Percentiles rank a stretch among this genome's conserved stretches.
phyloP scores from a whole-genome alignment of 2,888 invertebrate genomes.

The Pyrocoelia pectoralis region DNA sequence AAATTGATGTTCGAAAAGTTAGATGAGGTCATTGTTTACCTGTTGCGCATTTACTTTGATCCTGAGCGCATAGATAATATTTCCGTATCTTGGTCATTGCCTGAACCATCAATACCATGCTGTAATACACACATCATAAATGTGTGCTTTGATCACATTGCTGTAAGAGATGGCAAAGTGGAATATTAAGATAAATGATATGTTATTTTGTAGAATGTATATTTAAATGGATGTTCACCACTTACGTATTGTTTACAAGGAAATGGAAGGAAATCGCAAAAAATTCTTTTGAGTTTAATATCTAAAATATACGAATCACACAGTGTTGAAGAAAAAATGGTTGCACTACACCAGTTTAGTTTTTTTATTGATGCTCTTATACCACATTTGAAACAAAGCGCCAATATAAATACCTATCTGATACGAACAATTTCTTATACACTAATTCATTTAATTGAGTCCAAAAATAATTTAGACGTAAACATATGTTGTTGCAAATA shows the following conservation, averaged over 20 bases:
- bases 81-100: conserved; percentile 51
- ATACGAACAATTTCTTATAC: conserved; percentile 66
- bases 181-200: conserved; percentile 34
- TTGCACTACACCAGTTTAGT: conserved; percentile 66
- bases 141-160: conserved; percentile 61
- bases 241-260: conserved; percentile 45
- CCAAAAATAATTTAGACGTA: conserved; percentile 51
- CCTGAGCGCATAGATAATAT: conserved; percentile 49
- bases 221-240: conserved; percentile 24
- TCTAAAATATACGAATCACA: conserved; percentile 60
- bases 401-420: conserved; percentile 63
- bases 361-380: conserved; percentile 62
- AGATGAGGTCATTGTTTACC: conserved; percentile 56
- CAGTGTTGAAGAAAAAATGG: conserved; percentile 63
- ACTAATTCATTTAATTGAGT: conserved; percentile 63
- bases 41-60: conserved; percentile 58
- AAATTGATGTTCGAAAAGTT: conserved; percentile 59
- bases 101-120: conserved; percentile 56
- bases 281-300: conserved; percentile 63
- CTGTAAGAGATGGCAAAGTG: conserved; percentile 52
- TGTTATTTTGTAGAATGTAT: conserved; percentile 32
- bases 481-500: conserved; percentile 54
- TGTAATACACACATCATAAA: conserved; percentile 58
- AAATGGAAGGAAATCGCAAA: conserved; percentile 63
- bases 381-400: conserved; percentile 53